Evolutionary conservation across 2,797 vertebrate species (phyloP), one percentile per base, ranked within the genome.

Genomic region (Enteromius fasciolatus): DNA sequence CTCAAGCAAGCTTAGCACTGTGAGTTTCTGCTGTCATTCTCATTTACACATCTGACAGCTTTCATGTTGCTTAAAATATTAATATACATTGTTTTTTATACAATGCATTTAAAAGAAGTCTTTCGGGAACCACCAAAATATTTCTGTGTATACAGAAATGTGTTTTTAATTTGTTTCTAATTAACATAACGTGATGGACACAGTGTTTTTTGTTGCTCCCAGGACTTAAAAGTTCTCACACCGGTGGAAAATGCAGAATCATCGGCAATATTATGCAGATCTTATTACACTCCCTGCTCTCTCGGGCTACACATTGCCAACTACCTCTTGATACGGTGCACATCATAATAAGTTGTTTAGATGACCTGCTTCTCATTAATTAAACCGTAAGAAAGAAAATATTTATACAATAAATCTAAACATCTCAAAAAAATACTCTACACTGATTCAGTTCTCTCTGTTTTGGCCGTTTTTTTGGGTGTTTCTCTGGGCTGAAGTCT

Each of bases 1-100:
- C 95, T 97, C 97, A 86, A 96, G 96, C 94, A 99, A 99, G 93
- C 94, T 99, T 90, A 99, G 98, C 96, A 99, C 98, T 95, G 98
- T 99, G 90, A 99, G 97, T 96, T 93, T 91, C 89, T 89, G 33
- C 33, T 70, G 52, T 44, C 33, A 20, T 44, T 70, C 75, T 87
- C 84, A 89, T 89, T 82, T 83, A 28, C 44, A 89, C 33, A 1
- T 33, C 15, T 52, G 50, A 11, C 44, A 83, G 46, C 76, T 50
- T 82, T 78, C n/a, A n/a, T 50, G 25, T 63, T 75, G 23, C 44
- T 64, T 66, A 46, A 25, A 69, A 68, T 52, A 31, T 46, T 31
- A 63, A 77, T 50, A 59, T 10, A 52, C 7, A 25, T 46, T 31
- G 5, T 54, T 52, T 66, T 39, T 66, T 74, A 33, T 41, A 18